Conservation (phyloP, 2,797 vertebrate genomes). For the Amblyopsis hoosieri region DNA sequence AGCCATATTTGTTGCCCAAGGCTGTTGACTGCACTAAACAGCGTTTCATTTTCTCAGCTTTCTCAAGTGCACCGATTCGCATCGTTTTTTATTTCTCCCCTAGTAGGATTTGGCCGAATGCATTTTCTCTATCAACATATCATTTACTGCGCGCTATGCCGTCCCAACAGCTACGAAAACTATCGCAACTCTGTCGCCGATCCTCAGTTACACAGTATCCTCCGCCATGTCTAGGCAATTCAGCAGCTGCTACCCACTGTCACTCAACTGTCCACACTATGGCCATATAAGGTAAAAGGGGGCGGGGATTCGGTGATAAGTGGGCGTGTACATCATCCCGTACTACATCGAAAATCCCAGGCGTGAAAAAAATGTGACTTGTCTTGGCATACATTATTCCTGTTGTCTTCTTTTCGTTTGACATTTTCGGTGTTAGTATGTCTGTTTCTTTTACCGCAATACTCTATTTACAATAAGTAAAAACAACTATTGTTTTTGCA, state of each 20-base stretch:
- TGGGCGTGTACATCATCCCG: slow-evolving; percentile 65
- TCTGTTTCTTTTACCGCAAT: no score
- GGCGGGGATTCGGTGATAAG: slow-evolving; percentile 57
- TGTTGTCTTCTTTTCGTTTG: no score
- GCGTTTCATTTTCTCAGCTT: slow-evolving; percentile 79
- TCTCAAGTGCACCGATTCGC: slow-evolving; percentile 64
- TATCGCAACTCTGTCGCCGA: slow-evolving; percentile 77
- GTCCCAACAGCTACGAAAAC: slow-evolving; percentile 67
- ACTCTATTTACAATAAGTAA: no score
- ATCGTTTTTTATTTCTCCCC: slow-evolving; percentile 48
- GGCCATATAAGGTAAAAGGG: slow-evolving; percentile 74
- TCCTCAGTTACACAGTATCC: slow-evolving; percentile 75
- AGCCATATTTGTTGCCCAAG: slow-evolving; percentile 86
- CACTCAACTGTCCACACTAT: slow-evolving; percentile 76
- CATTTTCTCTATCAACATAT: slow-evolving; percentile 50
- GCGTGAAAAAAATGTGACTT: slow-evolving; percentile 28
- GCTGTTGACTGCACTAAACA: slow-evolving; percentile 85
- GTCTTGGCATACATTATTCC: no score
- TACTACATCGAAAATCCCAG: slow-evolving; percentile 61
- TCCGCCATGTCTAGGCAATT: slow-evolving; percentile 86
- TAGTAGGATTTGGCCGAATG: slow-evolving; percentile 40
- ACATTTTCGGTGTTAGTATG: no score
- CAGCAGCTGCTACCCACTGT: slow-evolving; percentile 85
- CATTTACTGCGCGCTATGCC: slow-evolving; percentile 55
- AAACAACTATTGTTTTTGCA: no score